These are phyloP conservation scores for Bemisia tabaci DNA, from an alignment of 1,140 invertebrate species.

Conservation along the genomic window DNA sequence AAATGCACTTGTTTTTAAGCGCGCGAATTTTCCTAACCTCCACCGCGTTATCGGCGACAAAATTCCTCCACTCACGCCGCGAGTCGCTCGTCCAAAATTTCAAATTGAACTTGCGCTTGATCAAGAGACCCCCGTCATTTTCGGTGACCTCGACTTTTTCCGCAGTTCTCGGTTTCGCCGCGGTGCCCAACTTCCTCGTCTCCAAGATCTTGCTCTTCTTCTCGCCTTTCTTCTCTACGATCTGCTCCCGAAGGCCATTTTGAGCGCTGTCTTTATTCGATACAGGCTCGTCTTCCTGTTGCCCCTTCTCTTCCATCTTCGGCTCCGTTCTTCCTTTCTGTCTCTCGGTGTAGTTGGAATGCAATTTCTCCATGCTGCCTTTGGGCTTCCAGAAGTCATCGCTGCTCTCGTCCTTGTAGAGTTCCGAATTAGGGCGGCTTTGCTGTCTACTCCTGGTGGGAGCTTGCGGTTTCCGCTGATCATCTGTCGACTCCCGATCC, in stretches of 20 bases:
- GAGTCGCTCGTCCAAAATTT: constrained; percentile 5
- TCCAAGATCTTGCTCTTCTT: neutral
- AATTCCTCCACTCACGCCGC: constrained; percentile 36
- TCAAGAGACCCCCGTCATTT: neutral
- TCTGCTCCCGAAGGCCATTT: neutral
- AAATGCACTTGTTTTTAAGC: constrained; percentile 44
- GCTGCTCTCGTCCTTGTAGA: constrained; percentile 13
- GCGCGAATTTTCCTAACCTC: constrained; percentile 42
- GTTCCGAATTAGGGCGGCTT: constrained; percentile 2
- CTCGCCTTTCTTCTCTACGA: neutral
- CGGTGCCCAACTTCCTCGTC: neutral
- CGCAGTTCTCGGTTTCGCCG: neutral
- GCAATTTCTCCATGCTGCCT: constrained; percentile 1
- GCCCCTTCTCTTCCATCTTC: neutral
- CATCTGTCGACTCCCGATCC: neutral
- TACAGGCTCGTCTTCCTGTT: neutral
- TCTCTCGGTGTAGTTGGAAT: constrained; percentile 2
- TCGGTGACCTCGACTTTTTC: neutral
- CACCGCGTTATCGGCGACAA: constrained; percentile 40
- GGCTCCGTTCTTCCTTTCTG: too few relatives aligned
- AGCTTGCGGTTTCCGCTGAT: constrained; percentile 1
- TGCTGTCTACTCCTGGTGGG: neutral
- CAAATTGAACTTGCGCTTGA: neutral
- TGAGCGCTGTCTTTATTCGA: neutral
- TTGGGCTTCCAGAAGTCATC: constrained; percentile 22